Evolutionary conservation across 2,888 invertebrate species (phyloP), one percentile per base, ranked within the genome.

Genomic region (Parelbella ahira): DNA sequence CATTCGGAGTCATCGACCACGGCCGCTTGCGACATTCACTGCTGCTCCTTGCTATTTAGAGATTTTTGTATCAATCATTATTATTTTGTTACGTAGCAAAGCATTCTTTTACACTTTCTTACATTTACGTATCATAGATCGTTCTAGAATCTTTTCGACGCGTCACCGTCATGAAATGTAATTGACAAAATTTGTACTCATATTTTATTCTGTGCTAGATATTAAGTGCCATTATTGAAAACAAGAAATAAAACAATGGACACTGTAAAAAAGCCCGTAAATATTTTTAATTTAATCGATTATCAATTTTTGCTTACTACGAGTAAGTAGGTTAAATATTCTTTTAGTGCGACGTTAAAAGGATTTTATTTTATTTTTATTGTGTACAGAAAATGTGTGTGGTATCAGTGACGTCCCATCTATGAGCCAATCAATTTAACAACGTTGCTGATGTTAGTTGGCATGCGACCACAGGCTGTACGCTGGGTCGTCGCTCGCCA

Each of bases 1-100:
- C 78, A 75, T 86, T 86, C 82, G 79, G 71, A 80, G 86, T 86
- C 87, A 86, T 86, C 87, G 87, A 86, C 87, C 86, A 86, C 79
- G 71, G 71, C 48, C 58, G 71, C 74, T 87, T 84, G 84, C 83
- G 84, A 83, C 83, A 84, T 64, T 51, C 70, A 61, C 62, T 58
- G 58, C 60, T 63, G 63, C 62, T 65, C 63, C 64, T 23, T 29
- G 63, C 62, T 61, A 57, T 59, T 58, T 62, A 51, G 45, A 49
- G n/a, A 46, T 48, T 50, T 45, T 47, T 34, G 47, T 52, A 25
- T 21, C 32, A 10, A 39, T 25, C 32, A 39, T 32, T 38, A 38
- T 32, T 32, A 30, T 38, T 38, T 32, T 19, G 30, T 32, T 32
- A 39, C 25, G 25, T 38, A 6, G 8, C n/a, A 24, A n/a, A n/a